Percentiles rank a stretch among this genome's conserved stretches.
phyloP scores from a whole-genome alignment of 2,888 invertebrate species.

The Pseudeuparius sepicola region DNA sequence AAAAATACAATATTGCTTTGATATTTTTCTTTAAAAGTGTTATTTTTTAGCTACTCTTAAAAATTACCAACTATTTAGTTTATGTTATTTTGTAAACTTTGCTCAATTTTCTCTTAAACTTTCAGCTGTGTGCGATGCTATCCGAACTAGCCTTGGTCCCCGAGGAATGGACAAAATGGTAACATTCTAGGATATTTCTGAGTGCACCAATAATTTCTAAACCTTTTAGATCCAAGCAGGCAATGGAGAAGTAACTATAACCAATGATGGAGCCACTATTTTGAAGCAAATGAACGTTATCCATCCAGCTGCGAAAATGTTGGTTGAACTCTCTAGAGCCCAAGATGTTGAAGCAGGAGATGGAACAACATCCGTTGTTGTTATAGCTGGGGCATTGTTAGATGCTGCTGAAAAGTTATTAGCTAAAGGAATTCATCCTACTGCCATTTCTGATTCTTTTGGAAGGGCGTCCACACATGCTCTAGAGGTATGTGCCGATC shows the following conservation, averaged over 20 bases:
- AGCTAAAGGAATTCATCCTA: conserved; percentile 93
- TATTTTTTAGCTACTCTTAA: conserved; percentile 2
- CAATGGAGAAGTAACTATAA: conserved; percentile 98
- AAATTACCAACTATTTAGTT: too few species aligned
- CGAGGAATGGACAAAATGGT: conserved; percentile 99
- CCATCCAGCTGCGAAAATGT: conserved; percentile 98
- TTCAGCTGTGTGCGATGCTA: conserved; percentile 96
- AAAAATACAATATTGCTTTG: conserved; percentile 1
- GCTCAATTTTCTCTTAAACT: conserved; percentile 28
- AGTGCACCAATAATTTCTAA: too few species aligned
- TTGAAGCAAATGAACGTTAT: conserved; percentile 97
- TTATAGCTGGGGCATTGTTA: conserved; percentile 90
- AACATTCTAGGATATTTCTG: conserved; percentile 29
- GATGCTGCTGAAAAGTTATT: conserved; percentile 91
- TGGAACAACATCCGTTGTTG: conserved; percentile 97
- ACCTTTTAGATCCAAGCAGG: conserved; percentile 79
- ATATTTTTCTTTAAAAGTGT: conserved; percentile 8
- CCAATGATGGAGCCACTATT: conserved; percentile 99
- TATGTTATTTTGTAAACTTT: too few species aligned
- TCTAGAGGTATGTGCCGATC: conserved; percentile 46
- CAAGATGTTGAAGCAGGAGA: conserved; percentile 99
- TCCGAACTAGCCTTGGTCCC: conserved; percentile 96
- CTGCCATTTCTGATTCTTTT: conserved; percentile 94
- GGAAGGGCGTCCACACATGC: conserved; percentile 74
- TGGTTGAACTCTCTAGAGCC: conserved; percentile 95